Base-by-base conservation (phyloP, 2,113 vertebrate species). In the Myrmophylax atrothorax region DNA sequence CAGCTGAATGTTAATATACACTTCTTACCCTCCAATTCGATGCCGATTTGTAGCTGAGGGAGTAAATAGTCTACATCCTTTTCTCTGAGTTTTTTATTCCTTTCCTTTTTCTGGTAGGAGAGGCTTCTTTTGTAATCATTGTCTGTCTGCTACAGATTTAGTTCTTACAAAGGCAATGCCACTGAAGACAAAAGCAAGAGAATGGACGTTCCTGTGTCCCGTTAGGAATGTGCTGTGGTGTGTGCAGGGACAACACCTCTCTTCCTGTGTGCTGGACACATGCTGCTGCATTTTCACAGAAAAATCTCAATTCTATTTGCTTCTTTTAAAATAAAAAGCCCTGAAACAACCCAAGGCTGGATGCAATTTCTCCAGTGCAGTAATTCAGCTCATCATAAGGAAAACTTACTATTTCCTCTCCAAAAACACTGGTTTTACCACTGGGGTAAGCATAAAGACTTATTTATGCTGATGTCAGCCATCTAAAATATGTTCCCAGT, bases 1-100 rank as follows among this genome's bases (percentile, higher is more conserved):
- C 91, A 33, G 87, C 90, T 94, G 93, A 92, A 97, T 96, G 70
- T 79, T 91, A 96, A 95, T 92, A 40, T 60, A 59, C 69, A 50
- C 60, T 89, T 66, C 84, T 95, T 60, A 38, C 78, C 46, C 82
- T 89, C 72, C 84, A 82, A 63, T 52, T 78, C 14, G 14, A 81
- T 60, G 72, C 67, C 1, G 18, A 89, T 78, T 91, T 76, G 81
- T 38, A 69, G 76, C 84, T 82, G 88, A 81, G 64, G 76, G 55
- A 95, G 60, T 58, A 85, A 76, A 77, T 40, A 82, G 20, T 13
- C 62, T 22, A 46, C 29, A 7, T 63, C 76, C 70, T 29, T 81
- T 84, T 24, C 76, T 24, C n/a, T 88, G 69, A 14, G 42, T 69
- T 47, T 35, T 59, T 59, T 59, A 75, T 44, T 1, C 26, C 8